Percentiles rank a stretch among this genome's conserved stretches.
Evolutionary conservation across 2,113 vertebrate species (phyloP).

Genomic region (Nanorana parkeri): DNA sequence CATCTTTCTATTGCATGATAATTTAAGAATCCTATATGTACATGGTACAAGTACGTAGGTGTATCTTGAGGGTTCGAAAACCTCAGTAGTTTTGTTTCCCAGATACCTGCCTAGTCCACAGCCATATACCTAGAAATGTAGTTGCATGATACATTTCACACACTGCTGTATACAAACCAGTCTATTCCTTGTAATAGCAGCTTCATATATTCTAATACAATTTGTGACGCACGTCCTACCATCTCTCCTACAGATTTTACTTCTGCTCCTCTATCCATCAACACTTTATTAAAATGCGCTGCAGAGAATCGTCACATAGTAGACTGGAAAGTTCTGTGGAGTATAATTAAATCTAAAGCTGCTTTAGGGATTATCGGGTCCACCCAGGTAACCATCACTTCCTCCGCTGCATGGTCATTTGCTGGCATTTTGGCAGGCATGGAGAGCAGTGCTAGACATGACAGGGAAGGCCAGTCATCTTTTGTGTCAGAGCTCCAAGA

Average conservation of each 20-base stretch:
- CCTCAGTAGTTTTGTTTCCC: too few relatives aligned
- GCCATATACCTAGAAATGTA: not conserved
- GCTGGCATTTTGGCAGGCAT: slow-evolving; percentile 5
- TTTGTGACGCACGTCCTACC: not conserved
- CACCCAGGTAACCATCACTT: slow-evolving; percentile 69
- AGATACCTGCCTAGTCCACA: too few relatives aligned
- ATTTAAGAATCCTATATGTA: too few relatives aligned
- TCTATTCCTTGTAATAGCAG: not conserved
- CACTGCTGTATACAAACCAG: not conserved
- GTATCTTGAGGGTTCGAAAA: too few relatives aligned
- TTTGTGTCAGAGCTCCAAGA: not conserved
- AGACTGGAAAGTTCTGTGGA: slow-evolving; percentile 2
- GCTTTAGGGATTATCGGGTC: slow-evolving; percentile 75
- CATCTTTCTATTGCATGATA: too few relatives aligned
- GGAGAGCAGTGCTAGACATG: not conserved
- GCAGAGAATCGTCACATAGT: not conserved
- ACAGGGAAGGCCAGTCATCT: not conserved
- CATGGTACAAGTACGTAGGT: too few relatives aligned
- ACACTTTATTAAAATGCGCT: not conserved
- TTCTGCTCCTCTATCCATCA: not conserved
- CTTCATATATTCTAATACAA: not conserved
- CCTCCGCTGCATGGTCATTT: slow-evolving; percentile 16
- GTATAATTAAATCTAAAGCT: slow-evolving; percentile 68
- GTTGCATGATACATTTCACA: not conserved
- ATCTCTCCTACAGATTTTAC: not conserved